Base-by-base conservation (phyloP, 2,888 invertebrate genomes). In the Netelia virgata region DNA sequence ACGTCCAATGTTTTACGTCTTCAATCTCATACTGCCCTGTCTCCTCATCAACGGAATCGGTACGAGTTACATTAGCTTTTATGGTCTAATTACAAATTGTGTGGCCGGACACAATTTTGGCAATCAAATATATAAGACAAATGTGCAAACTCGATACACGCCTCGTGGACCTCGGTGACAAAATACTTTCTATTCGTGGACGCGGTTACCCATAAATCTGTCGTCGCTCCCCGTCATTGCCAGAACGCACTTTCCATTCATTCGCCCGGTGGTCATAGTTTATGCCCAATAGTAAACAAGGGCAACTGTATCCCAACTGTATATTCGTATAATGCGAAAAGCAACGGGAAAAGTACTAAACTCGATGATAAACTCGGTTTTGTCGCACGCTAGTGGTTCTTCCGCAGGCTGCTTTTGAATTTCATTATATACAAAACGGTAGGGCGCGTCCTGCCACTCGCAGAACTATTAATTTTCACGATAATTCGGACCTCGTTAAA, bases 1-100 rank as follows among this genome's bases (percentile, higher is more conserved):
- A 86, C 94, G 97, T 87, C 97, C 97, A 0, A 96, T 97, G 95
- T 97, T 97, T 93, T 97, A 97, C 93, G 97, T 97, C 9, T 97
- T 97, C 94, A 97, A 97, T 92, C 95, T 97, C 64, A 97, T 97
- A 84, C 94, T 97, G 53, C 97, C 97, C 0, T 97, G 97, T 92
- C 95, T 97, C 76, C 95, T 97, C 66, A 97, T 97, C 92, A 97
- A 97, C 92, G 97, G 97, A 76, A 97, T 97, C 87, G 97, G 97
- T 97, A 94, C 95, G 95, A 14, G 14, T 14, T 14, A 11, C 3
- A 47, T 47, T 47, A 47, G 0, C 14, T 14, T 43, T 43, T 36
- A 36, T 36, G 36, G 6, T 6, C 36, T 0, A 36, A 36, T 36
- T 5, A 36, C 6, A 36, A 36, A 36, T 36, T 36, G 1, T 36